These are phyloP conservation scores for Hoplostethus mediterraneus DNA, from an alignment of 2,797 vertebrate species.

Conservation along the genomic window DNA sequence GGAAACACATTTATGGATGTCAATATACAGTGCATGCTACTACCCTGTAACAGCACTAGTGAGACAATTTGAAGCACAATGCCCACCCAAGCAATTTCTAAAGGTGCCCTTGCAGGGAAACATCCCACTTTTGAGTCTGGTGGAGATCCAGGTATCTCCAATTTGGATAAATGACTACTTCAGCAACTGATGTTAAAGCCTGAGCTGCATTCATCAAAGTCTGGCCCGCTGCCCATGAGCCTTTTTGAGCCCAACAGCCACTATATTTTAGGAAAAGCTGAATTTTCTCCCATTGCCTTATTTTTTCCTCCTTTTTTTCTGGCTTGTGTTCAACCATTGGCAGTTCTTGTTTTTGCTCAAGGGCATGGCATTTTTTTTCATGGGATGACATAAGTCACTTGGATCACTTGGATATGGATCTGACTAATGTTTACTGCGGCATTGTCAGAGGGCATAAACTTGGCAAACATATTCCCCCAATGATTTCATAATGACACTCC, in stretches of 20 bases:
- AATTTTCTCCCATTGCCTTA: slow-evolving; percentile 39
- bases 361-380: slow-evolving; percentile 40
- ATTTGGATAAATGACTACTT: slow-evolving; percentile 74
- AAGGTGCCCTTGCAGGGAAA: slow-evolving; percentile 75
- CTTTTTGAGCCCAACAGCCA: slow-evolving; percentile 64
- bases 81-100: slow-evolving; percentile 60
- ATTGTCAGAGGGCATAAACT: slow-evolving; percentile 60
- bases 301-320: slow-evolving; percentile 36
- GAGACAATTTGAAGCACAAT: slow-evolving; percentile 43
- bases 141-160: slow-evolving; percentile 66
- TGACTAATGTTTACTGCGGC: slow-evolving; percentile 54
- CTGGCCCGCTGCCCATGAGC: slow-evolving; percentile 68
- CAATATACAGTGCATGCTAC: slow-evolving; percentile 24
- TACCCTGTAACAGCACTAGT: slow-evolving; percentile 45
- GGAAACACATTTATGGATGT: slow-evolving; percentile 39
- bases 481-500: slow-evolving; percentile 68
- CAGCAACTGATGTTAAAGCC: slow-evolving; percentile 70
- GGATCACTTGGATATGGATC: slow-evolving; percentile 69
- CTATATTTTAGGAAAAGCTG: slow-evolving; percentile 59
- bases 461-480: slow-evolving; percentile 42
- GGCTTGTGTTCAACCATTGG: slow-evolving; percentile 34
- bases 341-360: slow-evolving; percentile 62
- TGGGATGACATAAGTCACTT: slow-evolving; percentile 49
- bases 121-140: slow-evolving; percentile 63
- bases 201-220: slow-evolving; percentile 76